Percentiles rank a stretch among this genome's conserved stretches.
phyloP scores from a whole-genome alignment of 2,888 invertebrate genomes.

The Hermaeophaga mercurialis region DNA sequence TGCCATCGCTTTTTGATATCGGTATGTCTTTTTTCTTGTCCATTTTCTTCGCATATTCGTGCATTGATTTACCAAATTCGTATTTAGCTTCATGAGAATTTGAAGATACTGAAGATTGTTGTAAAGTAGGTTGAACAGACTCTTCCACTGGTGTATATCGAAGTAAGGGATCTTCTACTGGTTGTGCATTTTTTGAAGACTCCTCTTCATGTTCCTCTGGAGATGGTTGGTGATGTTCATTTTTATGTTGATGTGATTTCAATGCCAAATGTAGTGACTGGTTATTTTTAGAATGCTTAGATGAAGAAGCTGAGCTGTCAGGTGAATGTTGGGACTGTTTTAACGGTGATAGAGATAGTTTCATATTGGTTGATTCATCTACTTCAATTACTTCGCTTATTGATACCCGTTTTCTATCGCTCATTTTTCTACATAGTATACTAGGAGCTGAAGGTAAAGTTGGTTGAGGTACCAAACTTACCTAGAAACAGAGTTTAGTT shows the following conservation, averaged over 20 bases:
- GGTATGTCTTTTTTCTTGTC: constrained; percentile 40
- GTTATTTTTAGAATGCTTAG: too few species aligned
- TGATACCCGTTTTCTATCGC: background rate
- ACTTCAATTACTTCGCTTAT: constrained; percentile 1
- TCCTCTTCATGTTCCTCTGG: background rate
- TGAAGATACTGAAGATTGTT: background rate
- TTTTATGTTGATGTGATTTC: background rate
- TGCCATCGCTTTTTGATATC: constrained; percentile 52
- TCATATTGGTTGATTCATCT: too few species aligned
- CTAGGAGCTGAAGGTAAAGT: constrained; percentile 19
- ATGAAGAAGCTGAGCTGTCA: background rate
- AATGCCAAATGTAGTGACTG: background rate
- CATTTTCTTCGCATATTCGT: constrained; percentile 47
- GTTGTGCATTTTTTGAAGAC: background rate
- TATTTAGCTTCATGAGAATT: constrained; percentile 31
- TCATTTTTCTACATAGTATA: constrained; percentile 26
- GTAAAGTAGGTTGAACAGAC: background rate
- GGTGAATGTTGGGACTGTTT: background rate
- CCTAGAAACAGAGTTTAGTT: constrained; percentile 23
- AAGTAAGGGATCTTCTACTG: background rate
- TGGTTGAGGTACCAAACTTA: constrained; percentile 31
- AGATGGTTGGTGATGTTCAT: background rate
- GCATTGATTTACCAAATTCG: constrained; percentile 49
- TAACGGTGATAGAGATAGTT: too few species aligned
- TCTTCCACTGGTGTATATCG: background rate